phyloP scores from a whole-genome alignment of 1,140 invertebrate genomes.

The Uloborus diversus region DNA sequence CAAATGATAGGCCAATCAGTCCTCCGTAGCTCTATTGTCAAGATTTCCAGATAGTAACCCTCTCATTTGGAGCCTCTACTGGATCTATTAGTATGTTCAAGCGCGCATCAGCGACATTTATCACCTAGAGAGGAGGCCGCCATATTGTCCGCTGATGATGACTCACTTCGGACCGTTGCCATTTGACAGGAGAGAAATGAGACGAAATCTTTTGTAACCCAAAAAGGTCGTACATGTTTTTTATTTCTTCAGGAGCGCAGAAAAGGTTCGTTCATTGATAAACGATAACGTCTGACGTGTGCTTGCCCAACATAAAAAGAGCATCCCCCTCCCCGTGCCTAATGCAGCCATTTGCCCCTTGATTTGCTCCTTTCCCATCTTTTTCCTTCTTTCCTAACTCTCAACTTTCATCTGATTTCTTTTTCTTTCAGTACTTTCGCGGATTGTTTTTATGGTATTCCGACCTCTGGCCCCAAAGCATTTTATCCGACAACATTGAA shows the following conservation, averaged over 20 bases:
- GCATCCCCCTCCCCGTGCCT: background rate
- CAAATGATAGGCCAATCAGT: too few relatives aligned
- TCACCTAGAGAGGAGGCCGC: constrained; percentile 15
- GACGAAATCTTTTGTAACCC: constrained; percentile 28
- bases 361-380: background rate
- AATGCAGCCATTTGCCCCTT: constrained; percentile 23
- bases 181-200: constrained; percentile 27
- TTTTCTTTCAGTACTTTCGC: background rate
- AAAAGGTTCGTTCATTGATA: constrained; percentile 34
- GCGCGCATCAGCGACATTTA: background rate
- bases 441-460: constrained; percentile 25
- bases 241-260: background rate
- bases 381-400: background rate
- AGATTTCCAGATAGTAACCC: too few relatives aligned
- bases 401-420: background rate
- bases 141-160: constrained; percentile 11
- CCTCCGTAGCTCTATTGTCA: too few relatives aligned
- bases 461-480: constrained; percentile 6
- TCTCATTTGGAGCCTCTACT: too few relatives aligned
- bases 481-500: too few relatives aligned
- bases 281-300: constrained; percentile 28
- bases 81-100: constrained; percentile 19
- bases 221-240: constrained; percentile 21
- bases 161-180: constrained; percentile 33
- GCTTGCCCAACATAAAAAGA: constrained; percentile 33